Conservation (phyloP, 2,888 invertebrate genomes). For the Lasiommata megera region DNA sequence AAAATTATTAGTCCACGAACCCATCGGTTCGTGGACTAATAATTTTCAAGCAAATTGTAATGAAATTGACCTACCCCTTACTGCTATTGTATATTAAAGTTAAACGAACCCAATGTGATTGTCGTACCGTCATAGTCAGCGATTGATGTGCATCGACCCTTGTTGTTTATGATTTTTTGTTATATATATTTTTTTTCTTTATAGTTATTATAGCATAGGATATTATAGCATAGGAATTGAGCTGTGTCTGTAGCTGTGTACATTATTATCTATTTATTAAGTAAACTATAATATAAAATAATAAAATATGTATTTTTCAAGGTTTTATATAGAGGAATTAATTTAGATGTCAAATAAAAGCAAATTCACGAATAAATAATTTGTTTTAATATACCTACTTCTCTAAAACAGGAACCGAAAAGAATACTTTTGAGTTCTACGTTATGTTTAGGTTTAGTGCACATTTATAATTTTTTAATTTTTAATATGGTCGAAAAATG, state of each 20-base stretch:
- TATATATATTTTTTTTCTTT: neutral
- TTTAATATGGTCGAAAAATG: no score
- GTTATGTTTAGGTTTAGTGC: no score
- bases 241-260: conserved; percentile 5
- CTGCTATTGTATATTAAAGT: no score
- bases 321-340: conserved; percentile 65
- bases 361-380: conserved; percentile 27
- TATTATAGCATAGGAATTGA: neutral
- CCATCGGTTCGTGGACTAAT: no score
- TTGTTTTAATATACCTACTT: neutral
- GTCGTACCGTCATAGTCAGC: no score
- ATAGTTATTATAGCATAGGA: no score
- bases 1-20: no score
- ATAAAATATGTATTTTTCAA: conserved; percentile 47
- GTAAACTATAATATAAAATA: conserved; percentile 33
- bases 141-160: neutral
- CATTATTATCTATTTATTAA: conserved; percentile 36
- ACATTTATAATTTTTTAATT: no score
- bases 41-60: no score
- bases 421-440: no score
- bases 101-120: no score
- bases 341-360: conserved; percentile 56
- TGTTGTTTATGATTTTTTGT: neutral
- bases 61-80: neutral
- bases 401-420: no score